Conservation (phyloP, 1,140 invertebrate species). For the Proctacanthus coquilletti region DNA sequence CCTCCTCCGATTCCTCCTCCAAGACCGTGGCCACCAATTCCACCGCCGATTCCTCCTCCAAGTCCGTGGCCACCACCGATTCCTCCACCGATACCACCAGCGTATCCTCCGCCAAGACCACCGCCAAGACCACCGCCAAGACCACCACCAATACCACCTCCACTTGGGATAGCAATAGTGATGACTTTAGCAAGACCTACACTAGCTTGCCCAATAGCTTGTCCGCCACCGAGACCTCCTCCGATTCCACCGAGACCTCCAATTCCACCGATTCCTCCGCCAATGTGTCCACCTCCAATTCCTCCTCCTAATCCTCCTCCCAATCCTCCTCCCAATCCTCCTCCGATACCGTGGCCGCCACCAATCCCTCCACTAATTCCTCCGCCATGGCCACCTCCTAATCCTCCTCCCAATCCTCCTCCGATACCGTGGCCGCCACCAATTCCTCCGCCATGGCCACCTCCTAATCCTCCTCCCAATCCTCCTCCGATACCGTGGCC, state of each 20-base stretch:
- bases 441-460: too few species aligned
- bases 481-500: too few species aligned
- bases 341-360: too few species aligned
- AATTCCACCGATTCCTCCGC: not conserved
- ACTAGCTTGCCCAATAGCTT: slow-evolving; percentile 4
- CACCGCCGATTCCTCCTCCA: slow-evolving; percentile 5
- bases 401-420: slow-evolving; percentile 1
- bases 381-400: not conserved
- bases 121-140: slow-evolving; percentile 10
- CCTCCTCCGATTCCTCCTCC: too few species aligned
- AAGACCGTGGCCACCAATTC: slow-evolving; percentile 6
- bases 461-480: too few species aligned
- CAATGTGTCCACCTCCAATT: not conserved
- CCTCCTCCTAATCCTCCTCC: not conserved
- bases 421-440: not conserved
- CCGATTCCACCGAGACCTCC: not conserved
- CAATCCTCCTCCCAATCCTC: too few species aligned
- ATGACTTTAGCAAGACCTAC: too few species aligned
- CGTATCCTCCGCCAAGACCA: slow-evolving; percentile 5
- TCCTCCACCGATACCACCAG: slow-evolving; percentile 3
- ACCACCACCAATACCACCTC: slow-evolving; percentile 8
- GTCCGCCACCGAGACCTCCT: slow-evolving; percentile 5
- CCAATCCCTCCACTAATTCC: too few species aligned
- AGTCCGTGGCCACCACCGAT: slow-evolving; percentile 4
- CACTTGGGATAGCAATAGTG: too few species aligned